Evolutionary conservation across 2,797 vertebrate species (phyloP).

Genomic region (Harpagifer antarcticus): DNA sequence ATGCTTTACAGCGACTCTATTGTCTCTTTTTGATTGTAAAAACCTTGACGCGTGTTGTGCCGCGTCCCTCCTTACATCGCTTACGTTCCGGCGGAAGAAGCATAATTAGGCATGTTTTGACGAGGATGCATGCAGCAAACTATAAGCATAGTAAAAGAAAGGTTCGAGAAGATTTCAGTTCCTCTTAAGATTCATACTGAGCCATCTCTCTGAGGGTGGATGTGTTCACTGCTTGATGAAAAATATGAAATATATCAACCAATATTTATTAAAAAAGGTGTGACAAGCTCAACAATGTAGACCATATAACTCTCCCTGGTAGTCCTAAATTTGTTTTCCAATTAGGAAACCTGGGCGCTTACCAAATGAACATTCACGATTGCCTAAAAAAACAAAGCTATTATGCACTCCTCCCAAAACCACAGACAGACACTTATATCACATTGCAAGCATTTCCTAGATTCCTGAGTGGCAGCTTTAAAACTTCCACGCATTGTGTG

Average conservation of each 20-base stretch:
- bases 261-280: background rate
- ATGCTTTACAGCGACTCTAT: constrained; percentile 24
- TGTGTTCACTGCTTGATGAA: background rate
- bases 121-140: background rate
- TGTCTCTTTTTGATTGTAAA: constrained; percentile 30
- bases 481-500: constrained; percentile 61
- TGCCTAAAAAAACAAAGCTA: constrained; percentile 4
- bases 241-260: background rate
- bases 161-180: background rate
- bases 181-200: background rate
- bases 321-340: background rate
- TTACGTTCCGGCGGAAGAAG: constrained; percentile 10
- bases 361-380: constrained; percentile 18
- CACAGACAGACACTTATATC: constrained; percentile 42
- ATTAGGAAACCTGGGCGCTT: background rate
- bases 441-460: constrained; percentile 56
- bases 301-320: background rate
- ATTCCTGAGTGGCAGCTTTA: constrained; percentile 48
- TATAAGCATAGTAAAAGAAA: background rate
- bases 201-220: background rate
- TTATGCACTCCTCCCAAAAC: constrained; percentile 40
- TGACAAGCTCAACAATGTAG: background rate
- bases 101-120: background rate
- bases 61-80: background rate
- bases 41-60: constrained; percentile 8